Percentiles rank a stretch among this genome's conserved stretches.
Evolutionary conservation across 2,888 invertebrate genomes (phyloP).

Genomic region (Drosophila dives): DNA sequence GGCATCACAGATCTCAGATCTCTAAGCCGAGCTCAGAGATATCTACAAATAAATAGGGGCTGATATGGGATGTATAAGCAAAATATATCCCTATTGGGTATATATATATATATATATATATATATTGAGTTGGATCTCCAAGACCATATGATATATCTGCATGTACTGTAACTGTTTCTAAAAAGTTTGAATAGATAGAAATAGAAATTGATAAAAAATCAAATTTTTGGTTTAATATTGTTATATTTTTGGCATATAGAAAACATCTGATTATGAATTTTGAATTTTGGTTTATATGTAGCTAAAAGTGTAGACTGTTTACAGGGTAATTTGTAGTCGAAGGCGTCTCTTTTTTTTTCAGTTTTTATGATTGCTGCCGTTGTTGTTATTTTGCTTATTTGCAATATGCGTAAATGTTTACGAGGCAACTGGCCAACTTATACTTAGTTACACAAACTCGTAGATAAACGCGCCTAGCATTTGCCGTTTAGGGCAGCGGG

Average conservation of each 20-base stretch:
- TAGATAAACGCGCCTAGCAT: constrained; percentile 24
- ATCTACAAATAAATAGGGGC: neutral
- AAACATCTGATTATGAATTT: too few relatives aligned
- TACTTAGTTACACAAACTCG: constrained; percentile 31
- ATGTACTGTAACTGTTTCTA: neutral
- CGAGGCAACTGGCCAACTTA: constrained; percentile 52
- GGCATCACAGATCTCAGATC: neutral
- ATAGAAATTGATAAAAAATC: too few relatives aligned
- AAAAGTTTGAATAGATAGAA: neutral
- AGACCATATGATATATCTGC: neutral
- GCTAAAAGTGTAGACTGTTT: neutral
- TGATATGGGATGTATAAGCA: neutral
- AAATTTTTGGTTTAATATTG: too few relatives aligned
- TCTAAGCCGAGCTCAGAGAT: neutral
- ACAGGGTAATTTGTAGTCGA: neutral
- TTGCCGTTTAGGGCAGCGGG: constrained; percentile 26
- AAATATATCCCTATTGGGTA: neutral
- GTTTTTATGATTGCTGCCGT: constrained; percentile 13
- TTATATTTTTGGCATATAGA: too few relatives aligned
- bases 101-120: too few relatives aligned
- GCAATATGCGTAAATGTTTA: constrained; percentile 80
- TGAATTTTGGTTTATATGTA: too few relatives aligned
- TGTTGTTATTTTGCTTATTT: constrained; percentile 66
- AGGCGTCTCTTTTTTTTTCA: neutral
- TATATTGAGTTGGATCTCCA: neutral